Percentiles rank a stretch among this genome's conserved stretches.
Conservation (phyloP, 2,888 invertebrate genomes). For the Eupithecia vulgata region DNA sequence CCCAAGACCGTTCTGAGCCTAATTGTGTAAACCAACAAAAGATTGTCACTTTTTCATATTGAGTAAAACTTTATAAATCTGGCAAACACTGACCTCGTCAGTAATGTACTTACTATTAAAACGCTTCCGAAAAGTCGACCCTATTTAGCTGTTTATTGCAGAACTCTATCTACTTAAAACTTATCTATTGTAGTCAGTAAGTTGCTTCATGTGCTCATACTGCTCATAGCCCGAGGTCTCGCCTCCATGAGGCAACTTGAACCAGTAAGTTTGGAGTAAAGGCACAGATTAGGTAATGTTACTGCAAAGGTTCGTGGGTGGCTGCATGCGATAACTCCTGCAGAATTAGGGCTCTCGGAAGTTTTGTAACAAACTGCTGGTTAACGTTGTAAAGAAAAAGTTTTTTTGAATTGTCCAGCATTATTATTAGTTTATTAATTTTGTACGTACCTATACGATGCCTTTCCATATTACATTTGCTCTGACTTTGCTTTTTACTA, state of each 20-base stretch:
- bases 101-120: not conserved
- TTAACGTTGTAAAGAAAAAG: conserved; percentile 14
- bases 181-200: conserved; percentile 1
- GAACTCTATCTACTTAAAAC: not conserved
- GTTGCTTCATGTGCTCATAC: conserved; percentile 8
- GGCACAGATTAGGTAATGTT: conserved; percentile 8
- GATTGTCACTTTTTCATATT: conserved; percentile 57
- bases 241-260: conserved; percentile 52
- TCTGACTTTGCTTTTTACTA: too few relatives aligned
- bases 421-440: too few relatives aligned
- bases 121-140: not conserved
- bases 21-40: conserved; percentile 69
- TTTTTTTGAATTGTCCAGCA: conserved; percentile 7
- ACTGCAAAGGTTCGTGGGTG: conserved; percentile 47
- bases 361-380: conserved; percentile 26
- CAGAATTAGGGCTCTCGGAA: conserved; percentile 42
- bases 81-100: not conserved
- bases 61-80: not conserved
- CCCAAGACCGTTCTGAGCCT: conserved; percentile 48
- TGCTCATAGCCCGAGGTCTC: conserved; percentile 61
- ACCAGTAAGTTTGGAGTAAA: conserved; percentile 57
- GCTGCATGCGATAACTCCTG: conserved; percentile 51
- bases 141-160: not conserved
- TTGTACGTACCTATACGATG: not conserved
- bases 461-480: not conserved